A percentile compares a stretch with the other conserved stretches of the same genome.
Evolutionary conservation across 2,113 vertebrate genomes (phyloP).

Genomic region (Gallinago undulata): DNA sequence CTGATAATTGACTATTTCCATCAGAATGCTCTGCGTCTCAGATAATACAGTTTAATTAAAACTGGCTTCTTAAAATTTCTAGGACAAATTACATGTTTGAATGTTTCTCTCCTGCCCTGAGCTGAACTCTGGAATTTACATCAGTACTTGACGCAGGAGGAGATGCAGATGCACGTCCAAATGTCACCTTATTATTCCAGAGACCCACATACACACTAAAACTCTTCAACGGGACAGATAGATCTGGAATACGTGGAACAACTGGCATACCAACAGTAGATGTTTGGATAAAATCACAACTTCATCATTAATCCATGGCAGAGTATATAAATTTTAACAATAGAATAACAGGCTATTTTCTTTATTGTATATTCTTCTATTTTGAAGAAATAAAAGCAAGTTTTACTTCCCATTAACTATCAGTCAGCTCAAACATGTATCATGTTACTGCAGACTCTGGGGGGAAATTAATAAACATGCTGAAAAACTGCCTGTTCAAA

Average conservation of each 20-base stretch:
- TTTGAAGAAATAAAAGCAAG: not conserved
- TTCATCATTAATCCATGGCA: not conserved
- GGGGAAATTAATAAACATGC: not conserved
- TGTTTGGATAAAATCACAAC: not conserved
- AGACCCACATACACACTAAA: not conserved
- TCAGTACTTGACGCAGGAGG: not conserved
- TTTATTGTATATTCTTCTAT: not conserved
- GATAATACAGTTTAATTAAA: constrained; percentile 10
- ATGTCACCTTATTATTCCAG: not conserved
- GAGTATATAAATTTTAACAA: not conserved
- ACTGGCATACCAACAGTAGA: not conserved
- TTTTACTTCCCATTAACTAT: not conserved
- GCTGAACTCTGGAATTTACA: not conserved
- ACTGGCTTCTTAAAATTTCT: not conserved
- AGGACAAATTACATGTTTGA: not conserved
- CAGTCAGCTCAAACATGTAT: not conserved
- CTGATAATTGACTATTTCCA: not conserved
- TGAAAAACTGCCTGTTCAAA: not conserved
- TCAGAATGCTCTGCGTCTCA: not conserved
- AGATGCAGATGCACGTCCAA: not conserved
- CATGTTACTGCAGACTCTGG: not conserved
- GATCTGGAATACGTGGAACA: not conserved
- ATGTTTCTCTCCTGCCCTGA: not conserved
- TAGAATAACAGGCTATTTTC: not conserved
- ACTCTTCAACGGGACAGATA: not conserved